phyloP scores from a whole-genome alignment of 2,113 vertebrate species.

The Diadophis punctatus region DNA sequence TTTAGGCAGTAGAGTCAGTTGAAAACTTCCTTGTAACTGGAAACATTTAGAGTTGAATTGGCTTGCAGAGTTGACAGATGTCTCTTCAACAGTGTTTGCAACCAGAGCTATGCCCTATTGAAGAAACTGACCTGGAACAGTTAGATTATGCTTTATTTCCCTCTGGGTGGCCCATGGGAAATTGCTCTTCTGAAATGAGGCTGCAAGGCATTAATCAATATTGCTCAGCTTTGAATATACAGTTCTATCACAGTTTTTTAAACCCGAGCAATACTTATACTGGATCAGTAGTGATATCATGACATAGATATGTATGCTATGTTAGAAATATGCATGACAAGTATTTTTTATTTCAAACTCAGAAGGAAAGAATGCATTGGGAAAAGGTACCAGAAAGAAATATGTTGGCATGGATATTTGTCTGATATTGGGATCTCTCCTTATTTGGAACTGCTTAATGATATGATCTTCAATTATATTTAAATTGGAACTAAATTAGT shows the following conservation, averaged over 20 bases:
- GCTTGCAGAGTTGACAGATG: slow-evolving; percentile 44
- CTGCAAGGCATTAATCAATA: background rate
- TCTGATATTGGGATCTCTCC: background rate
- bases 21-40: slow-evolving; percentile 35
- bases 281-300: background rate
- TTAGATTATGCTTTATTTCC: background rate
- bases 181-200: background rate
- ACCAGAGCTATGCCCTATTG: slow-evolving; percentile 34
- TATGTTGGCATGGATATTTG: background rate
- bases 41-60: slow-evolving; percentile 50
- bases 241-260: background rate
- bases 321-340: background rate
- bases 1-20: slow-evolving; percentile 39
- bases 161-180: background rate
- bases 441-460: background rate
- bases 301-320: background rate
- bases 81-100: slow-evolving; percentile 30
- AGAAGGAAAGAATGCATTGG: background rate
- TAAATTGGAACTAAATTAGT: background rate
- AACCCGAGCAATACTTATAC: background rate
- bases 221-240: background rate
- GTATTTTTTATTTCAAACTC: background rate
- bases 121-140: rapidly evolving
- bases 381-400: background rate
- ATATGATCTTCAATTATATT: background rate